Evolutionary conservation across 2,113 vertebrate species (phyloP).

Genomic region (Motacilla alba): DNA sequence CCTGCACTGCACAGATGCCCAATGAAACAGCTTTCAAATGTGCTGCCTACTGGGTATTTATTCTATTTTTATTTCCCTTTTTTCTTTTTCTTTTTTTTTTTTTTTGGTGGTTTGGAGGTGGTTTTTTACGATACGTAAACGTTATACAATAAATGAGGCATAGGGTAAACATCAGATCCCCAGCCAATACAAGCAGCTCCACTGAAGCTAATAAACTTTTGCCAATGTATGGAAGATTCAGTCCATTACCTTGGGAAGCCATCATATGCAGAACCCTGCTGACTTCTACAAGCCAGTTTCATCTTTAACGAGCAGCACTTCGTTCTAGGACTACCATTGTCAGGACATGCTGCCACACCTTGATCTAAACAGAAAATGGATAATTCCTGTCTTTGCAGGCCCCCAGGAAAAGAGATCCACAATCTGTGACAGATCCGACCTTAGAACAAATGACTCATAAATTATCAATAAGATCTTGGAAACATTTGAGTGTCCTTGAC

Average conservation of each 20-base stretch:
- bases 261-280: not conserved
- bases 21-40: not conserved
- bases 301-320: not conserved
- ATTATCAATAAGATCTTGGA: not conserved
- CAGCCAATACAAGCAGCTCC: not conserved
- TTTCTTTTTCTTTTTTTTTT: too few relatives aligned
- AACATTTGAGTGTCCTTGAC: not conserved
- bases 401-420: not conserved
- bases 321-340: not conserved
- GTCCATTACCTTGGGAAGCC: slow-evolving; percentile 10
- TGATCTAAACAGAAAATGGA: not conserved
- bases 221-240: not conserved
- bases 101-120: not conserved
- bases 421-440: not conserved
- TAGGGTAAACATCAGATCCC: not conserved
- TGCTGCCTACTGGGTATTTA: not conserved
- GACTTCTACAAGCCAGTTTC: not conserved
- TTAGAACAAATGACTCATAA: not conserved
- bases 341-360: not conserved
- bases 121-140: not conserved
- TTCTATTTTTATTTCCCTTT: not conserved
- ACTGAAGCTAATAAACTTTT: not conserved
- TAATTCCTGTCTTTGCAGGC: not conserved
- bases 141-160: not conserved
- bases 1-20: not conserved